A percentile compares a stretch with the other conserved stretches of the same genome.
These are phyloP conservation scores for Eptatretus burgeri DNA, from an alignment of 2,113 vertebrate species.

Conservation along the genomic window DNA sequence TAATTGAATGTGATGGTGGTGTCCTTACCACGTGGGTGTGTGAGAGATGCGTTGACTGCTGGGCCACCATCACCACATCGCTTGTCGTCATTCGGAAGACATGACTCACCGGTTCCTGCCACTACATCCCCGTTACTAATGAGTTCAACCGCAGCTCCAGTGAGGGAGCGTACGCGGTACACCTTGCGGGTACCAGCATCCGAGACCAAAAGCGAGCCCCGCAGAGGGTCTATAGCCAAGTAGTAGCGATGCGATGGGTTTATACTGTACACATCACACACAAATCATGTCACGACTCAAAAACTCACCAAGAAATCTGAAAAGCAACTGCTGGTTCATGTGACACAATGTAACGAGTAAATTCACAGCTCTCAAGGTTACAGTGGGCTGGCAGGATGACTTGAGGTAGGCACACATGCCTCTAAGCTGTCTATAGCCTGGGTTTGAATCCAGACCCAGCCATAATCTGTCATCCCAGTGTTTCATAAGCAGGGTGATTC, in stretches of 20 bases:
- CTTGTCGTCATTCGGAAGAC: constrained; percentile 70
- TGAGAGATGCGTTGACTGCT: constrained; percentile 62
- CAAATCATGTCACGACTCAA: no score
- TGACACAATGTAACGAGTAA: no score
- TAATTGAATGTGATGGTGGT: no score
- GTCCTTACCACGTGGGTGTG: constrained; percentile 57
- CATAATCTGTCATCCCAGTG: no score
- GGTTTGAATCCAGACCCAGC: no score
- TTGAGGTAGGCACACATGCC: no score
- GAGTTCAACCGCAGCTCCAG: constrained; percentile 46
- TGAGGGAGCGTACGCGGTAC: constrained; percentile 58
- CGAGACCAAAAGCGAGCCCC: constrained; percentile 51
- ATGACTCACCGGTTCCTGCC: constrained; percentile 81
- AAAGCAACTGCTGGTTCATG: no score
- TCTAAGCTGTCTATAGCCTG: no score
- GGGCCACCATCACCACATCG: constrained; percentile 91
- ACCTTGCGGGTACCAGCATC: constrained; percentile 83
- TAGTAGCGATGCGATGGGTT: constrained; percentile 92
- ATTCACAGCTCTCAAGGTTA: no score
- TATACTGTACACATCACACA: constrained; percentile 26
- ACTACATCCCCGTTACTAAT: constrained; percentile 63
- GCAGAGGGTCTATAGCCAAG: constrained; percentile 58
- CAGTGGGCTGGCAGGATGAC: no score
- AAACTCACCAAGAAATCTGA: no score
- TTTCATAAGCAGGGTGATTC: no score